phyloP scores from a whole-genome alignment of 1,140 invertebrate genomes.

The Camponotus pennsylvanicus region DNA sequence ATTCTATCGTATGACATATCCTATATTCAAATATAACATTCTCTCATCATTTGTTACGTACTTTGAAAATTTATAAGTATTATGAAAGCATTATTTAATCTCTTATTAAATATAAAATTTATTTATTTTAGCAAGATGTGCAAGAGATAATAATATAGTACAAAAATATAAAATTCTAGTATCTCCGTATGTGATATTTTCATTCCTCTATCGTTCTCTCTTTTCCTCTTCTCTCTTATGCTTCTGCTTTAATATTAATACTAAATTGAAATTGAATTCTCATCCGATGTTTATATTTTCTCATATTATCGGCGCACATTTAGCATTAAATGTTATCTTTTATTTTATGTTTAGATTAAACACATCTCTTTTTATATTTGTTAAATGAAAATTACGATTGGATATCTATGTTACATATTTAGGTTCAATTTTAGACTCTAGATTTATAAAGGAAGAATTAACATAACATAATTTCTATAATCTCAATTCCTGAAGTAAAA shows the following conservation, averaged over 20 bases:
- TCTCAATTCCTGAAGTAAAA: not conserved
- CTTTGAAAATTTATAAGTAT: not conserved
- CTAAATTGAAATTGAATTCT: not conserved
- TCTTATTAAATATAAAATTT: constrained; percentile 17
- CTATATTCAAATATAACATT: not conserved
- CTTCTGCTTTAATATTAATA: not conserved
- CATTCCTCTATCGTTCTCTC: not conserved
- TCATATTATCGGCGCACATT: not conserved
- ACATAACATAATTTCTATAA: not conserved
- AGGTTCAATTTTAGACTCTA: not conserved
- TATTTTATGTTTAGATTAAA: not conserved
- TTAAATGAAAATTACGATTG: constrained; percentile 21
- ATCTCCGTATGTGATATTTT: not conserved
- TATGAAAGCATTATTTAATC: constrained; percentile 3
- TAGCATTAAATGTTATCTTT: not conserved
- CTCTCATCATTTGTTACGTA: not conserved
- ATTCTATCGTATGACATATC: not conserved
- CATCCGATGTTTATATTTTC: not conserved
- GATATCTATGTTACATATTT: not conserved
- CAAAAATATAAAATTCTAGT: constrained; percentile 20
- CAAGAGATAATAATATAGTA: not conserved
- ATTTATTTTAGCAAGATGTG: constrained; percentile 1
- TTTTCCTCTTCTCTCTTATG: not conserved
- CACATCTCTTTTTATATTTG: not conserved
- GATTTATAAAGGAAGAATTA: not conserved